phyloP scores from a whole-genome alignment of 2,888 invertebrate species.

The Tetrapedia diversipes region DNA sequence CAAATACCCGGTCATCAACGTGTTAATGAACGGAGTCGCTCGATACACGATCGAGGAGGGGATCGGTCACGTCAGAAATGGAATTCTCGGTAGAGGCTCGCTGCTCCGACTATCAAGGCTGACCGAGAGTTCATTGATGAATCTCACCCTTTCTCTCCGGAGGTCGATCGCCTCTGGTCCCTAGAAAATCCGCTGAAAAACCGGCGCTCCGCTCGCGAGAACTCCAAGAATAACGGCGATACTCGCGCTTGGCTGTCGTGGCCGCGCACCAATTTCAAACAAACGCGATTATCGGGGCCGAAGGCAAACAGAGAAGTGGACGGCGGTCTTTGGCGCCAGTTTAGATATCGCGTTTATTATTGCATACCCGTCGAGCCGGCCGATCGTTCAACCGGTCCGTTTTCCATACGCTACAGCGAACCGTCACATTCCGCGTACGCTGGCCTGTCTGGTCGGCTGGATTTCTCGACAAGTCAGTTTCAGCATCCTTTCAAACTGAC shows the following conservation, averaged over 20 bases:
- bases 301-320: conserved; percentile 10
- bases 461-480: too few relatives aligned
- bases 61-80: conserved; percentile 35
- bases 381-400: conserved; percentile 35
- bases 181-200: conserved; percentile 51
- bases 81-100: conserved; percentile 55
- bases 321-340: conserved; percentile 48
- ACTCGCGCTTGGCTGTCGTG: not conserved
- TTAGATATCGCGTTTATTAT: conserved; percentile 53
- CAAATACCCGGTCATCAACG: too few relatives aligned
- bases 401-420: conserved; percentile 30
- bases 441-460: conserved; percentile 32
- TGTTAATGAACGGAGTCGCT: conserved; percentile 49
- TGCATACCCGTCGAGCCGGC: conserved; percentile 13
- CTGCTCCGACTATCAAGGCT: conserved; percentile 23
- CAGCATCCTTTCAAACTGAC: too few relatives aligned
- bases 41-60: conserved; percentile 24
- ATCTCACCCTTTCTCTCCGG: conserved; percentile 40
- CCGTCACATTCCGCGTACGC: conserved; percentile 44
- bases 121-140: conserved; percentile 62
- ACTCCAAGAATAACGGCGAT: conserved; percentile 27
- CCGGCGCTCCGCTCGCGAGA: conserved; percentile 5
- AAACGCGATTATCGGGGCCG: conserved; percentile 20
- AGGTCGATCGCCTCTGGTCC: conserved; percentile 58
- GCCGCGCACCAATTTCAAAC: conserved; percentile 11